Evolutionary conservation across 92 coral and sea anemone genomes (phyloP), one percentile per base, ranked within the genome.

Genomic region (Zoanthus solanderi): DNA sequence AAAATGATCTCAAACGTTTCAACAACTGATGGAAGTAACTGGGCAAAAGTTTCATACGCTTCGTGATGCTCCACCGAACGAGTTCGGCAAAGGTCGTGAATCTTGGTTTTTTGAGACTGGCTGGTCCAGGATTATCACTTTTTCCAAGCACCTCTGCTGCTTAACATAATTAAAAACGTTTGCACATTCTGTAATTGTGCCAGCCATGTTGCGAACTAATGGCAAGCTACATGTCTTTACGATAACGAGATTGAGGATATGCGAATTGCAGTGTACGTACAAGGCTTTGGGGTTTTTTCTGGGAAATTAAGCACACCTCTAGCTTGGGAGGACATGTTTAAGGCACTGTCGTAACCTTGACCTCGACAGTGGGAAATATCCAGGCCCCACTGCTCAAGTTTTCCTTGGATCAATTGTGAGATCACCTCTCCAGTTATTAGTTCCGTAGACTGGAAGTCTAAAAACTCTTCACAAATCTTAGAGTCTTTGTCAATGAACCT

Each of bases 41-140:
- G 81, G 10, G 47, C 83, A 47, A 90, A 84, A 69, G 75, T 88
- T 80, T 86, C 56, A 12, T 52, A 52, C 11, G 56, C 56, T 12
- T 85, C 79, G 74, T 90, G 90, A 54, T 87, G 92, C 46, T 90
- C 87, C 29, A 90, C 83, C 90, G 87, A 90, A 44, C 92, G 86
- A 45, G 87, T 90, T 71, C 87, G 87, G 87, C 84, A 86, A 12
- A 90, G 87, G 87, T 69, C 88, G 17, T 72, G 71, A 45, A 90
- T 80, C 76, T 90, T 90, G 32, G 53, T 86, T 79, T 77, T 72
- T 5, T 31, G 69, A 11, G 84, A 75, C 87, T 8, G 68, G 91
- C 80, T 61, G 83, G 69, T 88, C 74, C n/a, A 79, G 15, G 72
- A 65, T 78, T 18, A 71, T 86, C 75, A 72, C 45, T 78, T 72